These are phyloP conservation scores for Rhimphoctona megacephalus DNA, from an alignment of 2,888 invertebrate species.

Conservation along the genomic window DNA sequence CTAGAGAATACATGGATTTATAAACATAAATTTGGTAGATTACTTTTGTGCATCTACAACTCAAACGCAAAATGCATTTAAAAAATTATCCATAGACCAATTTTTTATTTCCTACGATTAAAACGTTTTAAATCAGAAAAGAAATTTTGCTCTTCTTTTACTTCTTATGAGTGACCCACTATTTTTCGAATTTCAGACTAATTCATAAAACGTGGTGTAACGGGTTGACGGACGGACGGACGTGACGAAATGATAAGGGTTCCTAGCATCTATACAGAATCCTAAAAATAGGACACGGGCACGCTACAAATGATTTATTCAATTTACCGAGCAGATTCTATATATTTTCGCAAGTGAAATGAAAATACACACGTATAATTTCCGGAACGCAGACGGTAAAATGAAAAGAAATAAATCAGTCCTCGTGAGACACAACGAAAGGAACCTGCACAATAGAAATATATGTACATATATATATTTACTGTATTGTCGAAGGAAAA, in stretches of 20 bases:
- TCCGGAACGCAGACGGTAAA: slow-evolving; percentile 13
- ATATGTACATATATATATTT: slow-evolving; percentile 10
- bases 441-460: not conserved
- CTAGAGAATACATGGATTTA: not conserved
- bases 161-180: not conserved
- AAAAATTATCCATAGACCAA: not conserved
- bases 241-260: not conserved
- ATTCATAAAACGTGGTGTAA: not conserved
- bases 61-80: not conserved
- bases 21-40: slow-evolving; percentile 4
- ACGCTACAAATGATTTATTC: slow-evolving; percentile 3
- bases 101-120: not conserved
- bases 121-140: not conserved
- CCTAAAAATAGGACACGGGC: slow-evolving; percentile 15
- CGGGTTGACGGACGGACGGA: not conserved
- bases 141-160: not conserved
- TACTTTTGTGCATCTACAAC: not conserved
- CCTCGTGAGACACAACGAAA: not conserved
- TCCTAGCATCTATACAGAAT: not conserved
- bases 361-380: slow-evolving; percentile 25
- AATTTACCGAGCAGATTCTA: slow-evolving; percentile 4
- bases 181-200: not conserved
- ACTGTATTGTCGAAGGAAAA: slow-evolving; percentile 38
- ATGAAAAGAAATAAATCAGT: slow-evolving; percentile 48
- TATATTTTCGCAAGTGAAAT: slow-evolving; percentile 7